A percentile compares a stretch with the other conserved stretches of the same genome.
phyloP scores from a whole-genome alignment of 2,797 vertebrate species.

The Notoglanidium macrostoma region DNA sequence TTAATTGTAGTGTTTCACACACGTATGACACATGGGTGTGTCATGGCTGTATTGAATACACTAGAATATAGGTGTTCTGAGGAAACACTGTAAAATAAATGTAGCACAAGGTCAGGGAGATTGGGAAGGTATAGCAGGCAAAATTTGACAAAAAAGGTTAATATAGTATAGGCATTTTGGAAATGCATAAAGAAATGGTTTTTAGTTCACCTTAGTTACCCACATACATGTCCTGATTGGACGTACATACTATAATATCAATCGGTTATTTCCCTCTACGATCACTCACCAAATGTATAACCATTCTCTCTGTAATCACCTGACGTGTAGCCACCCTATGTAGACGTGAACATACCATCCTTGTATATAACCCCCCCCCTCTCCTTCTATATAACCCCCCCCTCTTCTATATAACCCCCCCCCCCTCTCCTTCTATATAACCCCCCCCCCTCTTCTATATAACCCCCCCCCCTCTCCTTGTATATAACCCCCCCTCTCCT shows the following conservation, averaged over 20 bases:
- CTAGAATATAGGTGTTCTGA: background rate
- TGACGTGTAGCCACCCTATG: too few species aligned
- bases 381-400: too few species aligned
- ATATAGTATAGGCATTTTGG: background rate
- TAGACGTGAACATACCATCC: too few species aligned
- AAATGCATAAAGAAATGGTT: background rate
- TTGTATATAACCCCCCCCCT: too few species aligned
- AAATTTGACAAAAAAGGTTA: background rate
- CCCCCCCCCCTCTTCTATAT: too few species aligned
- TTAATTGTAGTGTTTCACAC: background rate
- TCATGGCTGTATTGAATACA: background rate
- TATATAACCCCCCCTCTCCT: too few species aligned
- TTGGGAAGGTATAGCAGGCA: background rate
- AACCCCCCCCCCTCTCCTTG: too few species aligned
- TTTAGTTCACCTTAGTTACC: background rate
- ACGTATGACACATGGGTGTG: background rate
- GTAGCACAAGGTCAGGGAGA: background rate
- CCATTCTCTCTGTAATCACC: background rate
- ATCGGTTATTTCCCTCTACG: background rate
- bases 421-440: too few species aligned
- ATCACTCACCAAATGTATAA: background rate
- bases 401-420: too few species aligned
- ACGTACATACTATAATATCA: background rate
- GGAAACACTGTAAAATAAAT: background rate
- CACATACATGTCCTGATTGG: background rate